Percentiles rank a stretch among this genome's conserved stretches.
Conservation (phyloP, 64 coral and sea anemone genomes). For the Stichodactyla helianthus region DNA sequence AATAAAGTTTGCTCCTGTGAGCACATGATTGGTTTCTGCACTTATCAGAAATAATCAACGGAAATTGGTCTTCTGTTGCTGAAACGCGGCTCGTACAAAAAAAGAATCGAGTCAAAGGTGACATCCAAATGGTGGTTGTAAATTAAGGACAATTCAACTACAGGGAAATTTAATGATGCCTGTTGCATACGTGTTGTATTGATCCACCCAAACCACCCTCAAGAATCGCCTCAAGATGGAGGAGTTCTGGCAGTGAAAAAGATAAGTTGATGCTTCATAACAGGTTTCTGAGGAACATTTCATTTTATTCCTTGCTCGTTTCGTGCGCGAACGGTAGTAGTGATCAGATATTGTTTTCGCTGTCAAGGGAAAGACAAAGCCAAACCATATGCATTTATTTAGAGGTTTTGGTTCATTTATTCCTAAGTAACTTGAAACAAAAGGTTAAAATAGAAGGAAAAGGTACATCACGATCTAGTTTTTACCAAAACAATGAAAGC, state of each 20-base stretch:
- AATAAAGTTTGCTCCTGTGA: neutral
- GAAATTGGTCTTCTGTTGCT: neutral
- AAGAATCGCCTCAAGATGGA: neutral
- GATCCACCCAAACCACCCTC: neutral
- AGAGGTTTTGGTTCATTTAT: neutral
- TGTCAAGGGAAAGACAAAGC: neutral
- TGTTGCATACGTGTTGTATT: neutral
- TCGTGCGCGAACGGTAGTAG: neutral
- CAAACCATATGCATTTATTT: neutral
- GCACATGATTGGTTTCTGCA: neutral
- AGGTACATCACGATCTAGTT: neutral
- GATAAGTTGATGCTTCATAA: neutral
- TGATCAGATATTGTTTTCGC: neutral
- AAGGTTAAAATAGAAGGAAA: neutral
- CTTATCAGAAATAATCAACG: neutral
- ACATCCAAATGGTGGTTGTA: neutral
- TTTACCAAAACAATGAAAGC: no score
- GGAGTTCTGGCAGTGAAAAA: neutral
- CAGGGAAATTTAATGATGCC: neutral
- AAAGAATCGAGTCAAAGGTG: conserved; percentile 2
- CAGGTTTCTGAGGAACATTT: neutral
- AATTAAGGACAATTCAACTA: neutral
- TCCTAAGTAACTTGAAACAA: neutral
- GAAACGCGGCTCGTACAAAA: neutral
- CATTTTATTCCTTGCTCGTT: neutral